These are phyloP conservation scores for Decapterus maruadsi DNA, from an alignment of 2,797 vertebrate species.

Conservation along the genomic window DNA sequence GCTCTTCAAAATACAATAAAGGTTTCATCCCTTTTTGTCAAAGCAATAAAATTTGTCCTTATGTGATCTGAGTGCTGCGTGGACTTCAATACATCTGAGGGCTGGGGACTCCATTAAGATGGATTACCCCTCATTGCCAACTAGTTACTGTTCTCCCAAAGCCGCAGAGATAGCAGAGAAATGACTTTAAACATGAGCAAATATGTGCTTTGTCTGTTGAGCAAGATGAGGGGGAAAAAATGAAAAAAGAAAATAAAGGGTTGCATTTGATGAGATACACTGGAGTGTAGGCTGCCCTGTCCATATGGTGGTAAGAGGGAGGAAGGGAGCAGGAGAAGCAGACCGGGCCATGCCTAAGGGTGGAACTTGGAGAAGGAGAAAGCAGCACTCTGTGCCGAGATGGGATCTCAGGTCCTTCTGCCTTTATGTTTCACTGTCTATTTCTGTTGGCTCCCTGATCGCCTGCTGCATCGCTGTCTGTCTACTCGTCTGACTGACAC, in stretches of 20 bases:
- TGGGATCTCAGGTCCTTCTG: constrained; percentile 72
- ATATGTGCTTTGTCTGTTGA: constrained; percentile 49
- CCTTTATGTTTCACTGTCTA: constrained; percentile 59
- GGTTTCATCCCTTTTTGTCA: constrained; percentile 58
- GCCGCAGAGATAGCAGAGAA: constrained; percentile 52
- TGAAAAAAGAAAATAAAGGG: constrained; percentile 41
- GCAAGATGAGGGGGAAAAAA: constrained; percentile 9
- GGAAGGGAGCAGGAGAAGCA: constrained; percentile 72
- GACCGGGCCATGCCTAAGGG: constrained; percentile 79
- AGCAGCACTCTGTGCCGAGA: constrained; percentile 64
- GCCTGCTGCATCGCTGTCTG: constrained; percentile 17
- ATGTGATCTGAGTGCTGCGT: constrained; percentile 56
- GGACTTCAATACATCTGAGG: constrained; percentile 66
- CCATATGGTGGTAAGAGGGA: constrained; percentile 79
- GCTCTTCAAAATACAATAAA: constrained; percentile 62
- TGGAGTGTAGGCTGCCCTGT: constrained; percentile 63
- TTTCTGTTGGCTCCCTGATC: constrained; percentile 41
- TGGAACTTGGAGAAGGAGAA: constrained; percentile 65
- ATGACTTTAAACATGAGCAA: constrained; percentile 49
- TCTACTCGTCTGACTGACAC: constrained; percentile 31
- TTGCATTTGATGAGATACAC: constrained; percentile 62
- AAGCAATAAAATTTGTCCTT: constrained; percentile 65
- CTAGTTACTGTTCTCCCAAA: constrained; percentile 55
- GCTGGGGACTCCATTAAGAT: constrained; percentile 73
- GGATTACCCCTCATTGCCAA: constrained; percentile 67